Evolutionary conservation across 2,113 vertebrate genomes (phyloP).

Genomic region (Lagopus leucura): DNA sequence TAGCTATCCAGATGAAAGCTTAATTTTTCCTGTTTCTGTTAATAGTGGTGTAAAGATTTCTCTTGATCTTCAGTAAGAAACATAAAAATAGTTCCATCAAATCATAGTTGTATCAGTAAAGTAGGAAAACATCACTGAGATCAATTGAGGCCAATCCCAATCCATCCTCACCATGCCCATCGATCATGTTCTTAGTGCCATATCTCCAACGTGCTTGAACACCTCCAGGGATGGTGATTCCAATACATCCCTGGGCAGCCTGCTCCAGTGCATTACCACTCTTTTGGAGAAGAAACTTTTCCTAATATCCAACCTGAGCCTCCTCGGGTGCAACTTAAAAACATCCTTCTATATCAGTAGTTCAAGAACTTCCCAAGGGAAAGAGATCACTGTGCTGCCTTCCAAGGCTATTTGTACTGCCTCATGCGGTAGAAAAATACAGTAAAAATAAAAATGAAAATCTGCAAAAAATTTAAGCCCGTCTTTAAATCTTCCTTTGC

Average conservation of each 20-base stretch:
- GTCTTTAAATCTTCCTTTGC: neutral
- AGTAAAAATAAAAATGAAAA: neutral
- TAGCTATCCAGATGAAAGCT: neutral
- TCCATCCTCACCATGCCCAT: too few species aligned
- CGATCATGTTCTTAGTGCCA: too few species aligned
- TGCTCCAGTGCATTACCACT: too few species aligned
- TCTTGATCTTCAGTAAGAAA: neutral
- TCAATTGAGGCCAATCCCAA: too few species aligned
- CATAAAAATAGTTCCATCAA: neutral
- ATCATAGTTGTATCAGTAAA: too few species aligned
- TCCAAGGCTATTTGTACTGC: neutral
- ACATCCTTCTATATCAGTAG: neutral
- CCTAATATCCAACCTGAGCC: too few species aligned
- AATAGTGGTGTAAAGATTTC: neutral
- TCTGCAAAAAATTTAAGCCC: neutral
- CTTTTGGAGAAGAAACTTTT: too few species aligned
- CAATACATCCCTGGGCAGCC: too few species aligned
- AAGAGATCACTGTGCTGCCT: neutral
- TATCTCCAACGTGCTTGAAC: too few species aligned
- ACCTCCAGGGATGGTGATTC: too few species aligned
- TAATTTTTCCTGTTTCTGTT: neutral
- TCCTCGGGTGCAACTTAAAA: too few species aligned
- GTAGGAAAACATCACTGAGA: too few species aligned
- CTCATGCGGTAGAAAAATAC: neutral
- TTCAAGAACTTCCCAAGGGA: neutral